Base-by-base conservation (phyloP, 1,140 invertebrate species). In the Drosophila burlai region DNA sequence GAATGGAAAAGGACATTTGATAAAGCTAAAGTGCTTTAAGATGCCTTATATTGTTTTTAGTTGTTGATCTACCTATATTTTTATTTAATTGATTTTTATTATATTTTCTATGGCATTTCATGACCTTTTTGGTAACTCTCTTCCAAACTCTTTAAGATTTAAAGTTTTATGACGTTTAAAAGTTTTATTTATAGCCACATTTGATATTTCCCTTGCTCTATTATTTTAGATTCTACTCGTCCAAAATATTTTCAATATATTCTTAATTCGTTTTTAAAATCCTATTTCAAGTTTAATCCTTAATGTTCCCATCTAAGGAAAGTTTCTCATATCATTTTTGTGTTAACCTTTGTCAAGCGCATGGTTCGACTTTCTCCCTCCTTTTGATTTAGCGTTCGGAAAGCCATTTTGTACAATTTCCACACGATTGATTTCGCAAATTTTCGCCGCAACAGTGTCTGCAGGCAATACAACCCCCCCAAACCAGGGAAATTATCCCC, bases 361-460 rank as follows among this genome's bases (percentile, higher is more conserved):
- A 59, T 64, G 38, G 13, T 24, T 24, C 57, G 47, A 42, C 42
- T 50, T 46, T 38, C 46, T 42, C 49, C 34, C 29, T 65, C n/a
- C 40, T 29, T 69, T 71, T 87, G 77, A 87, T 83, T 89, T 84
- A 84, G 77, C 55, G 77, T 76, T 81, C 81, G 85, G 67, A 89
- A 90, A 89, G 85, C 85, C 74, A 89, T 89, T 89, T 81, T 81
- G 81, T 90, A 80, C 85, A 90, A 90, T 90, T 90, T 90, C 85
- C 85, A 90, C 81, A 82, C 85, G 85, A 90, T 90, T 90, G 85
- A 90, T 90, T 90, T 90, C 85, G 85, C 85, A 90, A 90, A 90
- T 90, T 90, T 80, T 89, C 75, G 74, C 81, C 85, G 78, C 81
- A 84, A 81, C 76, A 81, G 73, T 67, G 66, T 68, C 64, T 67